Conservation (phyloP, 2,888 invertebrate genomes). For the Drosophila infuscata region DNA sequence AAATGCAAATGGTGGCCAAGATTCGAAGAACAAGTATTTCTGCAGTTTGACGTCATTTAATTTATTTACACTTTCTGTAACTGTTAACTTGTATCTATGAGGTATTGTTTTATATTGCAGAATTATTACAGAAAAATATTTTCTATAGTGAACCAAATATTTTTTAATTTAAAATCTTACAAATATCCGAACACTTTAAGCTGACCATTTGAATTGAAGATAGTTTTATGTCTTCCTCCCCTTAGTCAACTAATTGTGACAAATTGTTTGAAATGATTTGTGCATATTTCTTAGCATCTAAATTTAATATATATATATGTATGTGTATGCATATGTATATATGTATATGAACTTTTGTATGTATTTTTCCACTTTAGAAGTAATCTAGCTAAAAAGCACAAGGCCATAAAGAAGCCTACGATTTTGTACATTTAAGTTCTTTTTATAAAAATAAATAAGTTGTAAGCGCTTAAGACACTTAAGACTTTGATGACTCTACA, state of each 20-base stretch:
- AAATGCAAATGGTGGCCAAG: slow-evolving; percentile 1
- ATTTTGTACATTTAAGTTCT: slow-evolving; percentile 59
- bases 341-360: background rate
- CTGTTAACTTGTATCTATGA: background rate
- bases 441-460: slow-evolving; percentile 71
- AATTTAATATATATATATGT: slow-evolving; percentile 2
- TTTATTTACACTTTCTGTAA: background rate
- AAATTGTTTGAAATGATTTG: slow-evolving; percentile 69
- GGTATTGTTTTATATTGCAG: background rate
- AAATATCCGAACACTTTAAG: background rate
- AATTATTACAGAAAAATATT: background rate
- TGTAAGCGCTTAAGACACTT: slow-evolving; percentile 64
- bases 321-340: slow-evolving; percentile 2
- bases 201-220: slow-evolving; percentile 4
- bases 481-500: slow-evolving; percentile 71
- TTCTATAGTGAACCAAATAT: background rate
- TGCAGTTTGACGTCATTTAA: background rate
- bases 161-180: background rate
- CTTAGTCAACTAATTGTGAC: slow-evolving; percentile 44
- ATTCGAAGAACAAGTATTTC: background rate
- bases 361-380: slow-evolving; percentile 28
- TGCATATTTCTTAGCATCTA: slow-evolving; percentile 25
- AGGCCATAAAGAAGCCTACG: slow-evolving; percentile 56
- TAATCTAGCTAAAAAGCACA: slow-evolving; percentile 52
- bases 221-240: slow-evolving; percentile 37